Base-by-base conservation (phyloP, 2,797 vertebrate genomes). In the Poecilia wingei region DNA sequence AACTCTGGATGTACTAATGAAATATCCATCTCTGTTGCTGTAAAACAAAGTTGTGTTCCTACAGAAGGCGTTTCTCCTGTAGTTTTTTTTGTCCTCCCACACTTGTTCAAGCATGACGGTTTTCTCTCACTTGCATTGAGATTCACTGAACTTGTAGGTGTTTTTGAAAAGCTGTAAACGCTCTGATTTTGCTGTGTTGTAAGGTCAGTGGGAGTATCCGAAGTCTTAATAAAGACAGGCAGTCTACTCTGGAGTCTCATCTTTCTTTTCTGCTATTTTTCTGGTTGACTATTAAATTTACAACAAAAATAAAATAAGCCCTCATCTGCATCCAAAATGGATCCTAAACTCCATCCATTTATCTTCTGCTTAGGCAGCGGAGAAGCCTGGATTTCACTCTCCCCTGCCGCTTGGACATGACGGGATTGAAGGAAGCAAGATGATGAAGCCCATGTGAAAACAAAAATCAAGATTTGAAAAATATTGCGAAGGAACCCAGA, bases 191-290 rank as follows among this genome's bases (percentile, higher is more conserved):
- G 92, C 89, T 93, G 91, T 68, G 78, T 91, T 90, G 51, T 79
- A 88, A 87, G 85, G 86, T 89, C 82, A 90, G 74, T 86, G 84
- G 83, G 87, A 91, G 78, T 70, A 79, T 86, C 82, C 84, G 16
- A 81, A 86, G 90, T 94, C 91, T 93, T 89, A 95, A 94, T 94
- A 95, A 95, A 94, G 89, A 91, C 82, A 25, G 89, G 75, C 86
- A 88, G 83, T 94, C 85, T 88, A 88, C 84, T 89, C 80, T 77
- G 6, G 46, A 20, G 79, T 88, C 72, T 89, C 79, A 31, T 80
- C 3, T 18, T 83, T 25, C 22, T 4, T 87, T 80, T 85, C n/a
- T 76, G 22, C 1, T 45, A 13, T 45, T n/a, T 64, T 1, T 71
- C 25, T 31, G 69, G 25, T 46, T 16, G 20, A 13, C 20, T 43